Conservation (phyloP, 1,140 invertebrate species). For the Zaprionus kolodkinae region DNA sequence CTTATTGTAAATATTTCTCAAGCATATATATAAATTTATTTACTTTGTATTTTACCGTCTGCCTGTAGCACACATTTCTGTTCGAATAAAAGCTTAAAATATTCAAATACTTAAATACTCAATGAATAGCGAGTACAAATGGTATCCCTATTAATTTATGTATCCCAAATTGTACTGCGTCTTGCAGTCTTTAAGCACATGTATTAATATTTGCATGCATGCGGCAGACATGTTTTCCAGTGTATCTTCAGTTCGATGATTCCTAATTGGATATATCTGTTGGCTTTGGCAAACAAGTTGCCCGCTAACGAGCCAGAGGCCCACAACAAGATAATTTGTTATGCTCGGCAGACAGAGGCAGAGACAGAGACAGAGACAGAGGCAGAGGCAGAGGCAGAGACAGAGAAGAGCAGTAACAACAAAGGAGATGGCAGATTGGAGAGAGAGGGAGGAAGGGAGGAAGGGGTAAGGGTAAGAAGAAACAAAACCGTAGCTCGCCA, state of each 20-base stretch:
- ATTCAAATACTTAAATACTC: too few relatives aligned
- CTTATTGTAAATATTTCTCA: too few relatives aligned
- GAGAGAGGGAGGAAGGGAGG: too few relatives aligned
- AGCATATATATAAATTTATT: too few relatives aligned
- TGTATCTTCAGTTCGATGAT: constrained; percentile 46
- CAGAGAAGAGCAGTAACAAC: constrained; percentile 34
- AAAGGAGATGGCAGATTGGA: constrained; percentile 17
- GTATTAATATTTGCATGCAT: neutral
- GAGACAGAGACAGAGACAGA: neutral
- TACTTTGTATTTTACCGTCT: too few relatives aligned
- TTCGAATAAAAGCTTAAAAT: too few relatives aligned
- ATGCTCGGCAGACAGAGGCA: constrained; percentile 50
- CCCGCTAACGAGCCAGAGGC: constrained; percentile 69
- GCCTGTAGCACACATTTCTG: too few relatives aligned
- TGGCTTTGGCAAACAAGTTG: constrained; percentile 66
- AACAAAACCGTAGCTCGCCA: constrained; percentile 35
- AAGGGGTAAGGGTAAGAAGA: neutral
- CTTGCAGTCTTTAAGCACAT: neutral
- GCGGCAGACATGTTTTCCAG: constrained; percentile 20
- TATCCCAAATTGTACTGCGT: neutral
- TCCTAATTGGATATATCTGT: constrained; percentile 43
- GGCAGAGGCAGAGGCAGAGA: constrained; percentile 4
- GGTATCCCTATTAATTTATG: neutral
- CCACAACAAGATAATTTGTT: constrained; percentile 75
- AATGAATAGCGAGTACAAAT: too few relatives aligned